A percentile compares a stretch with the other conserved stretches of the same genome.
phyloP scores from a whole-genome alignment of 2,888 invertebrate species.

The Erannis defoliaria region DNA sequence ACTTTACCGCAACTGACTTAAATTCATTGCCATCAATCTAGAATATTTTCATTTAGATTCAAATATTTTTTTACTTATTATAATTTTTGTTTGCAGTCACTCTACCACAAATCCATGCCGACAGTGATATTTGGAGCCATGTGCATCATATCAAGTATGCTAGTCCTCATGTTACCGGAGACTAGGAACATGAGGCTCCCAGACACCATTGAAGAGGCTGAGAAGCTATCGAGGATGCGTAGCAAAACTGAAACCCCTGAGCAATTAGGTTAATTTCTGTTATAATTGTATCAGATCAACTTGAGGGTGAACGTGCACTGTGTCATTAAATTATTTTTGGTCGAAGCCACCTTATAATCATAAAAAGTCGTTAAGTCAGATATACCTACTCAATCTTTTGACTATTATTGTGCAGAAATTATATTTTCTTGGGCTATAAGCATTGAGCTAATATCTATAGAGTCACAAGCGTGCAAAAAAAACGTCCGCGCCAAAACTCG shows the following conservation, averaged over 20 bases:
- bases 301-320: slow-evolving; percentile 7
- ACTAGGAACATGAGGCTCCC: slow-evolving; percentile 88
- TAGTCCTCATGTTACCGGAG: slow-evolving; percentile 90
- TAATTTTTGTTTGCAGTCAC: slow-evolving; percentile 60
- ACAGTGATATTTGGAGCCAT: slow-evolving; percentile 88
- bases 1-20: too few species aligned
- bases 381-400: too few species aligned
- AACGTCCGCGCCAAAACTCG: too few species aligned
- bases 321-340: background rate
- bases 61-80: too few species aligned
- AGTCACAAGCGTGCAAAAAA: too few species aligned
- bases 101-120: slow-evolving; percentile 84
- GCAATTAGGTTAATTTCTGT: slow-evolving; percentile 24
- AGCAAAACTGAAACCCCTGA: slow-evolving; percentile 54
- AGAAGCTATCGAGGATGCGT: slow-evolving; percentile 75
- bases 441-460: too few species aligned
- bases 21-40: too few species aligned
- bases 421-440: too few species aligned
- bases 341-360: too few species aligned
- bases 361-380: too few species aligned
- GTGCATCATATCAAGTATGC: slow-evolving; percentile 86
- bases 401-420: too few species aligned
- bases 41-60: too few species aligned
- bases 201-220: slow-evolving; percentile 90
- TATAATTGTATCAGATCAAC: background rate